A percentile compares a stretch with the other conserved stretches of the same genome.
Evolutionary conservation across 2,113 vertebrate species (phyloP).

Genomic region (Gymnocephalus cernua): DNA sequence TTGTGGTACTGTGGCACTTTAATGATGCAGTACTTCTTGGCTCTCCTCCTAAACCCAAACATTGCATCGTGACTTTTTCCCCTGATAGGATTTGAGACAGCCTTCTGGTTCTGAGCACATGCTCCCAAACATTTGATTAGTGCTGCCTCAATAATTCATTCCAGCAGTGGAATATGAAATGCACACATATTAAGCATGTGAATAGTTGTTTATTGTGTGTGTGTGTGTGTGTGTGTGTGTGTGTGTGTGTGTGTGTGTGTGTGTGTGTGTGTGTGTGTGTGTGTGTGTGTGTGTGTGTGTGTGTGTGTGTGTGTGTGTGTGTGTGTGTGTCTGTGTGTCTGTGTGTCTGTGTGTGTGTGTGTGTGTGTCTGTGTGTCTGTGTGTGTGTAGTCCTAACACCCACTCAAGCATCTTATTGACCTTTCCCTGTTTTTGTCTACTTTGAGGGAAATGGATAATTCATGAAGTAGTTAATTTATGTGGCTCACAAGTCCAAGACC

Average conservation of each 20-base stretch:
- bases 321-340: slow-evolving; percentile 2
- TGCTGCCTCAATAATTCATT: slow-evolving; percentile 63
- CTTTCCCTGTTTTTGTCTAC: slow-evolving; percentile 55
- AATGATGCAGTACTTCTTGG: slow-evolving; percentile 37
- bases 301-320: slow-evolving; percentile 1
- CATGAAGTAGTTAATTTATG: slow-evolving; percentile 56
- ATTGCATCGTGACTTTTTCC: slow-evolving; percentile 32
- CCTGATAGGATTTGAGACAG: slow-evolving; percentile 34
- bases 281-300: neutral
- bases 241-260: slow-evolving; percentile 3
- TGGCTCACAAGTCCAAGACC: slow-evolving; percentile 29
- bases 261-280: slow-evolving; percentile 2
- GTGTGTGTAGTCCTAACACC: slow-evolving; percentile 8
- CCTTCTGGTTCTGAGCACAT: slow-evolving; percentile 22
- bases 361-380: slow-evolving; percentile 2
- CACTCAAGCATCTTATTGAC: slow-evolving; percentile 50
- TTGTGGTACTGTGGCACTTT: slow-evolving; percentile 23
- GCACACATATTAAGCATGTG: slow-evolving; percentile 36
- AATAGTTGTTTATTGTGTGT: slow-evolving; percentile 29
- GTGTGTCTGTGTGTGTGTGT: slow-evolving; percentile 2
- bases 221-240: slow-evolving; percentile 1
- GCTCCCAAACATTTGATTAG: slow-evolving; percentile 52
- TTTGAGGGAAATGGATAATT: slow-evolving; percentile 57
- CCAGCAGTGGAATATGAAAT: slow-evolving; percentile 36
- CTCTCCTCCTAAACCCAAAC: slow-evolving; percentile 44